Conservation (phyloP, 2,797 vertebrate genomes). For the Nannoperca australis region DNA sequence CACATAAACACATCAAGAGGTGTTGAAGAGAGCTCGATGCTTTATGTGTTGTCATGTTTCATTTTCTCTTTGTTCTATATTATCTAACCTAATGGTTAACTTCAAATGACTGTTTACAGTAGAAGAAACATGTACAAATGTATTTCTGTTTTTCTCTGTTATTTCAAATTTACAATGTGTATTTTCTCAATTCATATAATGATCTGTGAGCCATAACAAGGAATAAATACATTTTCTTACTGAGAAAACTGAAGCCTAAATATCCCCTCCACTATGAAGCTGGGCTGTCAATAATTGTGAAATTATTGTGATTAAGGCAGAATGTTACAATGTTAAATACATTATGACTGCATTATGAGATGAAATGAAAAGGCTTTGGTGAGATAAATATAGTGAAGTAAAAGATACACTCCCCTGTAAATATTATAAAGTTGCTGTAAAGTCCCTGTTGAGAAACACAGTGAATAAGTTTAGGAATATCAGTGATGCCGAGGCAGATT, state of each 20-base stretch:
- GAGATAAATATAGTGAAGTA: background rate
- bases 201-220: constrained; percentile 43
- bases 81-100: background rate
- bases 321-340: background rate
- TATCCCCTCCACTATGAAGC: constrained; percentile 8
- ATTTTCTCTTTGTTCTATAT: constrained; percentile 15
- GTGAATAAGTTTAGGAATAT: background rate
- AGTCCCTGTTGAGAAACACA: background rate
- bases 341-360: background rate
- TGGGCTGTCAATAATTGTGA: background rate
- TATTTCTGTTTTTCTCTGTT: background rate
- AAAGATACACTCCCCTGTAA: background rate
- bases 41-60: constrained; percentile 26
- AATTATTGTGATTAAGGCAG: background rate
- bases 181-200: constrained; percentile 48
- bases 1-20: constrained; percentile 32
- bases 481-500: background rate
- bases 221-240: constrained; percentile 69
- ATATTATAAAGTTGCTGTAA: background rate
- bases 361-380: background rate
- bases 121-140: background rate
- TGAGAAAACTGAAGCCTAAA: background rate
- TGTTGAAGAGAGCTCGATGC: constrained; percentile 10
- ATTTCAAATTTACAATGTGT: constrained; percentile 29
- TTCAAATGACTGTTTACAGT: constrained; percentile 8